Percentiles rank a stretch among this genome's conserved stretches.
These are phyloP conservation scores for Trilocha varians DNA, from an alignment of 2,888 invertebrate genomes.

Conservation along the genomic window DNA sequence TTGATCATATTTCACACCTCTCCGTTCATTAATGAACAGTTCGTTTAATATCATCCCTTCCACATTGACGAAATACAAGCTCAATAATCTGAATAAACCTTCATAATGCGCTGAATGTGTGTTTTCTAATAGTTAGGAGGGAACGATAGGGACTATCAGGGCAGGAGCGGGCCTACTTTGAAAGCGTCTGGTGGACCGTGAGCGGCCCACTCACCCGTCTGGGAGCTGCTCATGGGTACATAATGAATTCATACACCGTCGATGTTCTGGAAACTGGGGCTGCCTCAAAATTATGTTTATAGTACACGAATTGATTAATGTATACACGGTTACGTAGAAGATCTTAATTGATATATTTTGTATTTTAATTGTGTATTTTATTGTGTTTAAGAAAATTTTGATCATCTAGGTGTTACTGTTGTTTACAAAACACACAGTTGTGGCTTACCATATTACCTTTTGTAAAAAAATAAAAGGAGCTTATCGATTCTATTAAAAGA, in stretches of 20 bases:
- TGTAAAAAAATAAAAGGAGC: too few species aligned
- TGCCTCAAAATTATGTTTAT: conserved; percentile 42
- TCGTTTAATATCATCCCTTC: too few species aligned
- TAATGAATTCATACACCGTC: conserved; percentile 47
- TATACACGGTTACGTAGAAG: not conserved
- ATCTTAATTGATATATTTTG: too few species aligned
- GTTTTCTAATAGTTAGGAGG: conserved; percentile 12
- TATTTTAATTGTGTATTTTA: too few species aligned
- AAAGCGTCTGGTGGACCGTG: conserved; percentile 55
- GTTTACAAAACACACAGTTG: too few species aligned
- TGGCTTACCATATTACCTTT: too few species aligned
- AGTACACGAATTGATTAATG: conserved; percentile 5
- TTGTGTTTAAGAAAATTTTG: too few species aligned
- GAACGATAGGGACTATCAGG: conserved; percentile 9
- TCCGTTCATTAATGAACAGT: too few species aligned
- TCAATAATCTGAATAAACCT: not conserved
- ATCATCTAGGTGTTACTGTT: too few species aligned
- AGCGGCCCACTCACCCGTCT: conserved; percentile 42
- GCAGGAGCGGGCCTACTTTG: conserved; percentile 38
- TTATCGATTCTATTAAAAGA: too few species aligned
- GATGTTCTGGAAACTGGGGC: conserved; percentile 61
- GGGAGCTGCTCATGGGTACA: conserved; percentile 45
- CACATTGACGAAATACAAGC: not conserved
- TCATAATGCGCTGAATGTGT: not conserved
- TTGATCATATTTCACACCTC: too few species aligned